These are phyloP conservation scores for Trypoxylon attenuatum DNA, from an alignment of 2,888 invertebrate species.

Conservation along the genomic window DNA sequence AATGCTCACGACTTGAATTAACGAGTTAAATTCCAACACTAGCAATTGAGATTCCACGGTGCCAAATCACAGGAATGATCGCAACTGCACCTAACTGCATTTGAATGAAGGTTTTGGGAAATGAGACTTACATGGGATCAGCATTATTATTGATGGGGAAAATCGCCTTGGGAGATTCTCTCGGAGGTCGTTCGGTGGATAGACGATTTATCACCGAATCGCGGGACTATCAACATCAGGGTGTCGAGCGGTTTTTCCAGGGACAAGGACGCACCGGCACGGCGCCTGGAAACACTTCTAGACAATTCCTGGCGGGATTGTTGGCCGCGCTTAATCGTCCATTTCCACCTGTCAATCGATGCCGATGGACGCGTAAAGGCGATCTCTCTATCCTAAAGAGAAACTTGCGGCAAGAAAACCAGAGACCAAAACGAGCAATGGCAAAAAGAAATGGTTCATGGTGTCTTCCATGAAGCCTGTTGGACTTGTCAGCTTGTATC, in stretches of 20 bases:
- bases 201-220: constrained; percentile 16
- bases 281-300: constrained; percentile 17
- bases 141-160: neutral
- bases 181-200: neutral
- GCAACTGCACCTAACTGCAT: too few species aligned
- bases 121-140: neutral
- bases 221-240: neutral
- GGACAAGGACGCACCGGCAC: neutral
- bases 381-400: constrained; percentile 52
- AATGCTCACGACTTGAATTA: too few species aligned
- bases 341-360: constrained; percentile 67
- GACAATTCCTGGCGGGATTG: constrained; percentile 49
- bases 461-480: too few species aligned
- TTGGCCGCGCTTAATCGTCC: constrained; percentile 62
- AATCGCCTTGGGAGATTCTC: neutral
- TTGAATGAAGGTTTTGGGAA: too few species aligned
- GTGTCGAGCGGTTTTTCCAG: neutral
- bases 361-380: constrained; percentile 62
- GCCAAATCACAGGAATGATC: too few species aligned
- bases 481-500: too few species aligned
- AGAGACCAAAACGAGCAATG: constrained; percentile 28
- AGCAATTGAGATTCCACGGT: too few species aligned
- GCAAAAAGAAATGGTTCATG: constrained; percentile 58
- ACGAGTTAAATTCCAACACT: too few species aligned
- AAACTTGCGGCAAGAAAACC: constrained; percentile 49